Evolutionary conservation across 2,113 vertebrate genomes (phyloP).

Genomic region (Ptyas mucosa): DNA sequence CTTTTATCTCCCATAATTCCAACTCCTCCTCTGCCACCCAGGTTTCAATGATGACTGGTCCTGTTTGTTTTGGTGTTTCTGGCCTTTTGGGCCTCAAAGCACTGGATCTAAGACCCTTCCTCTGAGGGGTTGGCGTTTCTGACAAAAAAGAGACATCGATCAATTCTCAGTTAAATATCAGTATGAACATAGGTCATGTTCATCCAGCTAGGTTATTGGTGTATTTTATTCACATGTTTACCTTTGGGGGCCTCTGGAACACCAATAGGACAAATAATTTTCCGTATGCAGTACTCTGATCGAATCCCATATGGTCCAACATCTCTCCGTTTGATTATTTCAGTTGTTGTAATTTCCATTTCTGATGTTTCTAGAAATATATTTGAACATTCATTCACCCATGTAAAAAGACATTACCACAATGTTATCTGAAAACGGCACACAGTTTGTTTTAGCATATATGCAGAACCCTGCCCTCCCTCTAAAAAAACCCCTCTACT

Average conservation of each 20-base stretch:
- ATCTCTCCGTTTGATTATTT: slow-evolving; percentile 97
- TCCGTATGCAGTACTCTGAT: slow-evolving; percentile 96
- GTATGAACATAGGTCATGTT: background rate
- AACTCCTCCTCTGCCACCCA: slow-evolving; percentile 98
- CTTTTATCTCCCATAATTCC: slow-evolving; percentile 98
- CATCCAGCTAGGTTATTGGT: background rate
- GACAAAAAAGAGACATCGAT: slow-evolving; percentile 53
- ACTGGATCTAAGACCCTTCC: slow-evolving; percentile 90
- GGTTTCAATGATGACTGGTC: slow-evolving; percentile 96
- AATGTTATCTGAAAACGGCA: background rate
- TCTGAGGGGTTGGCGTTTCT: slow-evolving; percentile 96
- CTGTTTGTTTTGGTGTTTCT: slow-evolving; percentile 93
- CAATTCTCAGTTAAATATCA: slow-evolving; percentile 41
- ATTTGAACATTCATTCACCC: slow-evolving; percentile 36
- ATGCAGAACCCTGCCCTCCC: too few species aligned
- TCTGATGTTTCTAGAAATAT: slow-evolving; percentile 89
- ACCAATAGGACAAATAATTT: slow-evolving; percentile 98
- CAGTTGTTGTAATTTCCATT: slow-evolving; percentile 96
- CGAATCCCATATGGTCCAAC: slow-evolving; percentile 95
- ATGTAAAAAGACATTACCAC: background rate
- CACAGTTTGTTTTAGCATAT: background rate
- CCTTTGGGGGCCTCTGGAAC: slow-evolving; percentile 96
- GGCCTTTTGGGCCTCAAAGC: slow-evolving; percentile 94
- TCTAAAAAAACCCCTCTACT: background rate
- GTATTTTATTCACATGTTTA: slow-evolving; percentile 45